Evolutionary conservation across 1,140 invertebrate species (phyloP).

Genomic region (Ceratitis capitata): DNA sequence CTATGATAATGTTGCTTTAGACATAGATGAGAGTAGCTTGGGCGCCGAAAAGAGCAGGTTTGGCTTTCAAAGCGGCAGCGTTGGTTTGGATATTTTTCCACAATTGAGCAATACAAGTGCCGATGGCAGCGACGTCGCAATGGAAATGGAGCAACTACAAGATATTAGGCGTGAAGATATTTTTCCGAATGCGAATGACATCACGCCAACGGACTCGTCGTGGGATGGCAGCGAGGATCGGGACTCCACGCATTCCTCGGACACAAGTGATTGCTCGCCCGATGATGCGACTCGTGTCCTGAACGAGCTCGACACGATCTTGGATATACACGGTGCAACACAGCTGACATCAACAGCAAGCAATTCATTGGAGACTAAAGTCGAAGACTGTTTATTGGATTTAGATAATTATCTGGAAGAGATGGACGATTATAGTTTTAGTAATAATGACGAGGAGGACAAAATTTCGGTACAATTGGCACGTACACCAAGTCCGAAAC

Average conservation of each 20-base stretch:
- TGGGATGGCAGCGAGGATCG: not conserved
- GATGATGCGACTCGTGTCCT: slow-evolving; percentile 48
- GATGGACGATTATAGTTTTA: slow-evolving; percentile 50
- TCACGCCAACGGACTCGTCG: not conserved
- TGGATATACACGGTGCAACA: slow-evolving; percentile 49
- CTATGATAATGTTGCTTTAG: slow-evolving; percentile 5
- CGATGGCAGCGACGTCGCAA: not conserved
- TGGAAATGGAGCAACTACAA: not conserved
- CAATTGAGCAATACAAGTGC: not conserved
- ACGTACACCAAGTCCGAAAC: not conserved
- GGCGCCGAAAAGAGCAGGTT: not conserved
- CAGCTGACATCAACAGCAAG: not conserved
- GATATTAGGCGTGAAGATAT: not conserved
- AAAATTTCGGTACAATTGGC: not conserved
- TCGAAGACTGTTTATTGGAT: slow-evolving; percentile 62
- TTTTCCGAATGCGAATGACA: not conserved
- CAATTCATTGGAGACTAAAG: slow-evolving; percentile 49
- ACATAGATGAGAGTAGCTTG: not conserved
- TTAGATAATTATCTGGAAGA: slow-evolving; percentile 62
- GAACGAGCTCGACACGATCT: slow-evolving; percentile 58
- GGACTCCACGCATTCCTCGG: not conserved
- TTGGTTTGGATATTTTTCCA: not conserved
- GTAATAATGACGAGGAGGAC: slow-evolving; percentile 3
- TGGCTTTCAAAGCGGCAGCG: slow-evolving; percentile 2
- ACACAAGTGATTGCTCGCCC: slow-evolving; percentile 35